Evolutionary conservation across 2,888 invertebrate species (phyloP), one percentile per base, ranked within the genome.

Genomic region (Eupithecia tripunctaria): DNA sequence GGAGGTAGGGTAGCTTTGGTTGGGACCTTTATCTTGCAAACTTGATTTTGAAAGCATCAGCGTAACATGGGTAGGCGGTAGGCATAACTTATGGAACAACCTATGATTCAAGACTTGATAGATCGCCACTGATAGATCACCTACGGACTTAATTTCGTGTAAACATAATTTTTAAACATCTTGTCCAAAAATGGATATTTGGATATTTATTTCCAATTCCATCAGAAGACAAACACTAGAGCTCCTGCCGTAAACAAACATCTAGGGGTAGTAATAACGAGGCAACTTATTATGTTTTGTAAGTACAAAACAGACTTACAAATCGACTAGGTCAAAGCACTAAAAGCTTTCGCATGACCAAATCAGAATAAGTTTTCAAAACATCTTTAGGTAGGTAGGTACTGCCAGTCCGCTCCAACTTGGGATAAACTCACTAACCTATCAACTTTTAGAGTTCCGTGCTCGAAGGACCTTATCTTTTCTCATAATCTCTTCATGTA

Each of bases 391-490:
- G 62, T 63, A 36, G 32, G 36, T 60, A 59, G 14, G 25, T 25
- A 14, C 62, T 63, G 5, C 47, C 43, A 43, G 47, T 47, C 27
- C n/a, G 38, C 21, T 27, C 64, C 66, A 60, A 73, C 63, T 71
- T 67, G 32, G 60, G 64, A 36, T 71, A 78, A 68, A 72, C 73
- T 69, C 73, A 76, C 76, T n/a, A 64, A 36, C 38, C 38, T 64
- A 75, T 79, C 78, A 76, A 78, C 75, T 76, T 78, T 78, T 78
- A 76, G 72, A 72, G 74, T 70, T 66, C 67, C 70, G 67, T 73
- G n/a, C 62, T 21, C 62, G n/a, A 36, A 29, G 36, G 36, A 32
- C 32, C 36, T n/a, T 36, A 63, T 36, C 62, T 63, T 32, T 63
- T n/a, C n/a, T 62, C 12, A 25, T 5, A 25, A 63, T 63, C 36